Conservation (phyloP, 2,888 invertebrate species). For the Vanessa cardui region DNA sequence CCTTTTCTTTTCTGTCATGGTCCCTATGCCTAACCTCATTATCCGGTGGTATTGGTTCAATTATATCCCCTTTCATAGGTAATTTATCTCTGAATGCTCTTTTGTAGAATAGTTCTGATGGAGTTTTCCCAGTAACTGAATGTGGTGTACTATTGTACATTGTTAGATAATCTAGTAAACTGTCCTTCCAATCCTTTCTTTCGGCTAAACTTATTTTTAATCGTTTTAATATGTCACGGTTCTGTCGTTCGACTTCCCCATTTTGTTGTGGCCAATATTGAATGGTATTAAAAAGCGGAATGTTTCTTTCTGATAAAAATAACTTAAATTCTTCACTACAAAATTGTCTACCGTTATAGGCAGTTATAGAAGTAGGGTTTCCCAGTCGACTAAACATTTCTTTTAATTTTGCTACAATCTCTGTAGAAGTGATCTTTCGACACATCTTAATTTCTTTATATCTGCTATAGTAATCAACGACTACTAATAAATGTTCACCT, state of each 20-base stretch:
- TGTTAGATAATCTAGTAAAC: too few relatives aligned
- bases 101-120: conserved; percentile 43
- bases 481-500: conserved; percentile 39
- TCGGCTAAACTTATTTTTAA: too few relatives aligned
- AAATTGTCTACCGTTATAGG: conserved; percentile 45
- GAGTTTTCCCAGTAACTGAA: conserved; percentile 44
- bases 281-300: conserved; percentile 32
- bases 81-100: conserved; percentile 46
- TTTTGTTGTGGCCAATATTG: not conserved
- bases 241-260: not conserved
- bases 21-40: conserved; percentile 42
- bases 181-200: too few relatives aligned
- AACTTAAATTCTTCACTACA: conserved; percentile 39
- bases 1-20: conserved; percentile 39
- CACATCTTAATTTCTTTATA: conserved; percentile 42
- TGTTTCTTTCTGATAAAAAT: conserved; percentile 37
- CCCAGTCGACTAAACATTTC: conserved; percentile 44
- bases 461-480: conserved; percentile 44
- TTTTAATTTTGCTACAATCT: conserved; percentile 39
- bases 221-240: too few relatives aligned
- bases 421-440: conserved; percentile 25
- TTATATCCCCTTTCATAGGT: conserved; percentile 26
- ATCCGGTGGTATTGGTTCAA: conserved; percentile 16
- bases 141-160: conserved; percentile 13
- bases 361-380: conserved; percentile 36